Evolutionary conservation across 2,888 invertebrate species (phyloP).

Genomic region (Diploptera punctata): DNA sequence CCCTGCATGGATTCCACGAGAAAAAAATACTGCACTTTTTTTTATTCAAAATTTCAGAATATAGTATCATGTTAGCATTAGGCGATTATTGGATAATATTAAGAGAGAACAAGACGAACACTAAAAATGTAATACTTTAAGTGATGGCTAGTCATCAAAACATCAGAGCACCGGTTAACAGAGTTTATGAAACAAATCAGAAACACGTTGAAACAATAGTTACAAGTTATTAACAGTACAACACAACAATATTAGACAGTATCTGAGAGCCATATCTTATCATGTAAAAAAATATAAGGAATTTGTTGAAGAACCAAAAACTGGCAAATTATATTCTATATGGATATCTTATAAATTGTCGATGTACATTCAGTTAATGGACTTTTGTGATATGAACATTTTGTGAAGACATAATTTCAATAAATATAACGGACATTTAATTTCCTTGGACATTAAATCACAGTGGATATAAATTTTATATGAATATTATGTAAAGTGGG

Average conservation of each 20-base stretch:
- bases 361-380: background rate
- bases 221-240: background rate
- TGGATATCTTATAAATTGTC: too few species aligned
- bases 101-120: background rate
- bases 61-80: background rate
- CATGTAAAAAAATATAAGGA: background rate
- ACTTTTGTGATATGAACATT: background rate
- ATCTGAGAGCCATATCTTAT: background rate
- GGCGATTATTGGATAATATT: background rate
- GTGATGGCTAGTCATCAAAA: background rate
- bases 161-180: background rate
- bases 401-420: background rate
- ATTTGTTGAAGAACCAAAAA: background rate
- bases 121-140: background rate
- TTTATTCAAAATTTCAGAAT: background rate
- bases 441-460: background rate
- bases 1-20: background rate
- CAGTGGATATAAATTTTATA: background rate
- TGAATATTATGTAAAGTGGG: background rate
- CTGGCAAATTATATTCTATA: background rate
- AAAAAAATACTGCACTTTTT: too few species aligned
- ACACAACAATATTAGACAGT: background rate
- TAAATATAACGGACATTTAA: background rate
- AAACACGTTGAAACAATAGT: background rate
- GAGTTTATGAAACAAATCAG: background rate